Conservation (phyloP, 2,797 vertebrate species). For the Bucorvus abyssinicus region DNA sequence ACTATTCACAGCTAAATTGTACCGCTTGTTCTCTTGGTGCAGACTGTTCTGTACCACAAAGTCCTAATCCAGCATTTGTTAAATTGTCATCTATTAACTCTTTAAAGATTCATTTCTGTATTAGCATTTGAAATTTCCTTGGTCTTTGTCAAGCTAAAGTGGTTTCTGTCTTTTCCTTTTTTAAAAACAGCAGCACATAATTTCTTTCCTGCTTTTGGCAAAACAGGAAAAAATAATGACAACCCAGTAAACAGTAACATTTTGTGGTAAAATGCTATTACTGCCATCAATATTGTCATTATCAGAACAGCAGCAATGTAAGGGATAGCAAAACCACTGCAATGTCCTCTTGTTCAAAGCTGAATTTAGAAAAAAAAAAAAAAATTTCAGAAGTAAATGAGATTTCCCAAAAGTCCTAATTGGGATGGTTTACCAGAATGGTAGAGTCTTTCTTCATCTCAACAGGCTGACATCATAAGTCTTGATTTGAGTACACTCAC, state of each 20-base stretch:
- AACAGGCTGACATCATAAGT: neutral
- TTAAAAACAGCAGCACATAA: neutral
- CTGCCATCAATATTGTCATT: neutral
- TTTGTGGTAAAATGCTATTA: constrained; percentile 37
- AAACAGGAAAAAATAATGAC: neutral
- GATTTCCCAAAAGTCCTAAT: neutral
- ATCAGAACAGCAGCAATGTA: neutral
- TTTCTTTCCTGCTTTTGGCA: neutral
- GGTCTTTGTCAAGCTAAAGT: neutral
- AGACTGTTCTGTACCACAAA: neutral
- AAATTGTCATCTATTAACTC: neutral
- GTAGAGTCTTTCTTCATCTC: neutral
- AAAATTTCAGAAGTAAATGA: neutral
- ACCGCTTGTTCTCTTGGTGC: neutral
- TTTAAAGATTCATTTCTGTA: neutral
- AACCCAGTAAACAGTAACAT: neutral
- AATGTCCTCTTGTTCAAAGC: neutral
- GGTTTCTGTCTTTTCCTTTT: neutral
- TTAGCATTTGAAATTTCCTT: neutral
- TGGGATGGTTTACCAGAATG: neutral
- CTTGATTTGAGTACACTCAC: neutral
- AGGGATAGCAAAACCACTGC: neutral
- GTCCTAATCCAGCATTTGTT: neutral
- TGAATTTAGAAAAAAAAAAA: neutral
- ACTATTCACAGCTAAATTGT: neutral